phyloP scores from a whole-genome alignment of 2,113 vertebrate species.

The Muntiacus reevesi region DNA sequence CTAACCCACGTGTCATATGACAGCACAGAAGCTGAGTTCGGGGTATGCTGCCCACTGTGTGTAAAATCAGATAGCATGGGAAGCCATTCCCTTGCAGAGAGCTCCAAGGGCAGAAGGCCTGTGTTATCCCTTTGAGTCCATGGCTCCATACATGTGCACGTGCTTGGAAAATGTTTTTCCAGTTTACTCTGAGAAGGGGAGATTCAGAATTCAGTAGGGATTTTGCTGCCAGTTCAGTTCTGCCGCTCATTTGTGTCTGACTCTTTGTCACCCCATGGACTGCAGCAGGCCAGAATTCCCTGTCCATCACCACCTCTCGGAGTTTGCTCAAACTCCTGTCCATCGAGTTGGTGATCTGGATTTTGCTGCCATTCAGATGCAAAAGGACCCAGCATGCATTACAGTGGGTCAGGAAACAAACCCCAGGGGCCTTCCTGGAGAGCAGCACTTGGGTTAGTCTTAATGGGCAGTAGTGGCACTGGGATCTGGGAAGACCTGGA shows the following conservation, averaged over 20 bases:
- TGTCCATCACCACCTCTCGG: not conserved
- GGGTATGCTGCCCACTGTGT: not conserved
- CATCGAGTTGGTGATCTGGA: not conserved
- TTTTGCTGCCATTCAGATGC: not conserved
- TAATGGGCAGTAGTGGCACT: not conserved
- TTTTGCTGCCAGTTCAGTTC: not conserved
- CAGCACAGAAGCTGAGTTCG: not conserved
- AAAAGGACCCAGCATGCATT: not conserved
- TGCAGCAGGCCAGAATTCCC: not conserved
- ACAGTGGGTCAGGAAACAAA: accelerated
- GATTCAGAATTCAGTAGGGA: not conserved
- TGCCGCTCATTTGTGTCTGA: not conserved
- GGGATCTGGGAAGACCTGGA: slow-evolving; percentile 24
- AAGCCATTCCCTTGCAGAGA: not conserved
- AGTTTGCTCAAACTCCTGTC: not conserved
- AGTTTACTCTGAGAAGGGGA: not conserved
- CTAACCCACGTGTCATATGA: not conserved
- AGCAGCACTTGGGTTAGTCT: not conserved
- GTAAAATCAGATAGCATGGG: not conserved
- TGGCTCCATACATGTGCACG: not conserved
- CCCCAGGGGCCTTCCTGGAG: not conserved
- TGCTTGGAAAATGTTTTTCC: not conserved
- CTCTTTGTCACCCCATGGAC: not conserved
- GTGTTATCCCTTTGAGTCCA: not conserved
- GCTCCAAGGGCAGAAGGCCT: not conserved